These are phyloP conservation scores for Drosophila equinoxialis DNA, from an alignment of 1,140 invertebrate species.

Conservation along the genomic window DNA sequence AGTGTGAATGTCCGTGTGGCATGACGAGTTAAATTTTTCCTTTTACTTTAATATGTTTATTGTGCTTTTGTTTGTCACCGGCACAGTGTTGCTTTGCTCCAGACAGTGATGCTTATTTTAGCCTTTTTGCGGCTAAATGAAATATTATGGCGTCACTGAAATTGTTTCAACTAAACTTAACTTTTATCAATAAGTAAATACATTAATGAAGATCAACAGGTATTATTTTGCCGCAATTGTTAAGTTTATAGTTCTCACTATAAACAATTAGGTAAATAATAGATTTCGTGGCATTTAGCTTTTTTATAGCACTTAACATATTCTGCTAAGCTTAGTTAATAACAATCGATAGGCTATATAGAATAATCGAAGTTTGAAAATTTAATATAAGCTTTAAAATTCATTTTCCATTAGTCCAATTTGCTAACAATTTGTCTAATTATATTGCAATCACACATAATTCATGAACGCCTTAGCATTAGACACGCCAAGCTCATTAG, in stretches of 20 bases:
- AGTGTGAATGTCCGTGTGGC: constrained; percentile 80
- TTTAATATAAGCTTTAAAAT: not conserved
- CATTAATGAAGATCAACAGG: too few relatives aligned
- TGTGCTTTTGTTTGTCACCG: constrained; percentile 4
- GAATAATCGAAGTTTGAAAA: not conserved
- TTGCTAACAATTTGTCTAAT: not conserved
- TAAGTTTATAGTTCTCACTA: too few relatives aligned
- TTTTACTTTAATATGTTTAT: constrained; percentile 14
- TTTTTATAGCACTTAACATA: not conserved
- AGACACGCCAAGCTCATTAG: constrained; percentile 16
- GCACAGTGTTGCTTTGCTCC: constrained; percentile 4
- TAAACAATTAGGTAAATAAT: too few relatives aligned
- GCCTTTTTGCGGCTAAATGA: not conserved
- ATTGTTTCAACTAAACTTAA: too few relatives aligned
- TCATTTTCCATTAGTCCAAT: not conserved
- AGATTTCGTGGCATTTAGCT: not conserved
- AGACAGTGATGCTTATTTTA: not conserved
- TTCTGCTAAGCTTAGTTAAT: not conserved
- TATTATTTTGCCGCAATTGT: too few relatives aligned
- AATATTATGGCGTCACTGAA: not conserved
- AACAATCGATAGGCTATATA: not conserved
- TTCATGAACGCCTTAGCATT: constrained; percentile 5
- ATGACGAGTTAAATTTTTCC: constrained; percentile 38
- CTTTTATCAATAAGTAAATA: too few relatives aligned
- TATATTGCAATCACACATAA: constrained; percentile 18